Base-by-base conservation (phyloP, 2,888 invertebrate genomes). In the Torymus aiolomorphi region DNA sequence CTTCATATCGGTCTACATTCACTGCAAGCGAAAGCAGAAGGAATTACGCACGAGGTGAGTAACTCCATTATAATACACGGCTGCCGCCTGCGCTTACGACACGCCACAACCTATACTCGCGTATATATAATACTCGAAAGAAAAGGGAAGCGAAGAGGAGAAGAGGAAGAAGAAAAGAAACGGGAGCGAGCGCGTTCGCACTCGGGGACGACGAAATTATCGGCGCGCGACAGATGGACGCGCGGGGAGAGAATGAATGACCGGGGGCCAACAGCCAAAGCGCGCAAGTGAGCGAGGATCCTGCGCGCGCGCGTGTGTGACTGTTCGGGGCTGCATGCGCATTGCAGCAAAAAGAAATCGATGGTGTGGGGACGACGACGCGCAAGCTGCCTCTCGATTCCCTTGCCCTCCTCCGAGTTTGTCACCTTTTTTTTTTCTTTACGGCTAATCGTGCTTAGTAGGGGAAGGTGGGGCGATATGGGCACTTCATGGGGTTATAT, bases 21-120 rank as follows among this genome's bases (percentile, higher is more conserved):
- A 90, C 84, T 90, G 89, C 86, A 90, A 89, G 86, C 90, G 90
- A 87, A 90, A 90, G 86, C 89, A 90, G 84, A 90, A 90, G 86
- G 90, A 90, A 88, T 87, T 90, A 83, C 90, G 90, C 83, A 78
- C 78, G 86, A 89, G 90, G 90, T 90, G 70, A 87, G 82, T 79
- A 63, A 54, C 71, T 13, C 31, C 4, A 42, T 2, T 42, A 42
- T 42, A 42, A 42, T 42, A 42, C 42, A 42, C 8, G 42, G 42
- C 42, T 42, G 8, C 8, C 5, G 4, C 5, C 31, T 13, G 5
- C 5, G 20, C 4, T 14, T 20, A 1, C 69, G 52, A 13, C 13
- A 51, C 14, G 8, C 42, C 42, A 42, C 42, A 42, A 42, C 42
- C 5, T 8, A 42, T 8, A 42, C 8, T 18, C 18, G 10, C 4